phyloP scores from a whole-genome alignment of 2,113 vertebrate species.

The Zosterops hypoxanthus region DNA sequence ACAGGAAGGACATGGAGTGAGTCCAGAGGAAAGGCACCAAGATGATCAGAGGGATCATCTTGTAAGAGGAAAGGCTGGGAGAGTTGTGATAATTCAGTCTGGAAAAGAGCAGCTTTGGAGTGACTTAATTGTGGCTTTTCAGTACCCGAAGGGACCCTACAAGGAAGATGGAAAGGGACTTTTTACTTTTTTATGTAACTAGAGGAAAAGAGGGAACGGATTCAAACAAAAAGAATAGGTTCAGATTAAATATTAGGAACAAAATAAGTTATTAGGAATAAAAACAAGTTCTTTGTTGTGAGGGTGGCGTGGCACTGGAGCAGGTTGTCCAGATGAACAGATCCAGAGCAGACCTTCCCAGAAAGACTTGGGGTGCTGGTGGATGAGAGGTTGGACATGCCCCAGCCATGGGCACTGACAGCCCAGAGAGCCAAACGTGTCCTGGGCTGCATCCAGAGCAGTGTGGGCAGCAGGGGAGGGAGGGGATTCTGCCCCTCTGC shows the following conservation, averaged over 20 bases:
- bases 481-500: not conserved
- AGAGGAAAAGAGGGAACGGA: not conserved
- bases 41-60: not conserved
- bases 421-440: not conserved
- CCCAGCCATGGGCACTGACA: not conserved
- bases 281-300: not conserved
- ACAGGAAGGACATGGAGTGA: fast-evolving
- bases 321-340: not conserved
- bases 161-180: not conserved
- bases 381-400: not conserved
- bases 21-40: not conserved
- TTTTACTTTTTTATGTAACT: not conserved
- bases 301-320: not conserved
- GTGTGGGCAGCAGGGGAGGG: fast-evolving
- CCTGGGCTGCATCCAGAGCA: not conserved
- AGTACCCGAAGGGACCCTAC: not conserved
- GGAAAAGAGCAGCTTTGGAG: not conserved
- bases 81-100: not conserved
- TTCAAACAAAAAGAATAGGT: not conserved
- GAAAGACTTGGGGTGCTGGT: no score
- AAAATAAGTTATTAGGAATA: no score
- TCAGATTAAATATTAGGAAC: not conserved
- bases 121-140: not conserved
- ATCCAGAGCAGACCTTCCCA: no score
- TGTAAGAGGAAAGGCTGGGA: not conserved